Evolutionary conservation across 2,113 vertebrate species (phyloP).

Genomic region (Propithecus coquereli): DNA sequence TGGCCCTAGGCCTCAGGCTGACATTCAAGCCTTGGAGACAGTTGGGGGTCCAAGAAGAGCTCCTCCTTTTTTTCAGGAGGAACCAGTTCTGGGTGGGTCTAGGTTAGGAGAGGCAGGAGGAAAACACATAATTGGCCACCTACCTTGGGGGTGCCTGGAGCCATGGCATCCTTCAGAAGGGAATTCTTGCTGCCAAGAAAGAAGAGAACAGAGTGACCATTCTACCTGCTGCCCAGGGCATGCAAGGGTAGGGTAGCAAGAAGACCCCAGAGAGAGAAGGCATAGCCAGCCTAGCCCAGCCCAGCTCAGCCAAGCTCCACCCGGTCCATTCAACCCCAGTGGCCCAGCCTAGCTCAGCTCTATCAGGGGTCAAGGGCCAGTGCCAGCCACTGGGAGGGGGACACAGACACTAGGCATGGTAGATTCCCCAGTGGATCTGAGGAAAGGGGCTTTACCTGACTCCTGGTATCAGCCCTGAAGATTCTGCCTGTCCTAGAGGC

Average conservation of each 20-base stretch:
- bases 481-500: not conserved
- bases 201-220: conserved; percentile 75
- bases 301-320: not conserved
- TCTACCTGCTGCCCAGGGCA: conserved; percentile 20
- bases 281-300: conserved; percentile 36
- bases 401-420: not conserved
- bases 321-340: not conserved
- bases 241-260: not conserved
- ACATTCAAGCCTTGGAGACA: not conserved
- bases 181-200: conserved; percentile 92
- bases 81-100: not conserved
- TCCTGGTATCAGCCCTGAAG: conserved; percentile 7
- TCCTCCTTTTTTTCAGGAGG: not conserved
- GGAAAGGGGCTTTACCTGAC: conserved; percentile 35
- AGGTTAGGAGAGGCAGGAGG: not conserved
- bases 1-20: not conserved
- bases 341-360: not conserved
- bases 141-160: conserved; percentile 98
- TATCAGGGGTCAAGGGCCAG: not conserved
- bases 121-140: conserved; percentile 72
- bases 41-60: not conserved
- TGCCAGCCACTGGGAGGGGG: not conserved
- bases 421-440: not conserved
- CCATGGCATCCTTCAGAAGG: conserved; percentile 92
- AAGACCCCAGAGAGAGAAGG: conserved; percentile 40